A percentile compares a stretch with the other conserved stretches of the same genome.
Conservation (phyloP, 2,797 vertebrate genomes). For the Catostomus latipinnis region DNA sequence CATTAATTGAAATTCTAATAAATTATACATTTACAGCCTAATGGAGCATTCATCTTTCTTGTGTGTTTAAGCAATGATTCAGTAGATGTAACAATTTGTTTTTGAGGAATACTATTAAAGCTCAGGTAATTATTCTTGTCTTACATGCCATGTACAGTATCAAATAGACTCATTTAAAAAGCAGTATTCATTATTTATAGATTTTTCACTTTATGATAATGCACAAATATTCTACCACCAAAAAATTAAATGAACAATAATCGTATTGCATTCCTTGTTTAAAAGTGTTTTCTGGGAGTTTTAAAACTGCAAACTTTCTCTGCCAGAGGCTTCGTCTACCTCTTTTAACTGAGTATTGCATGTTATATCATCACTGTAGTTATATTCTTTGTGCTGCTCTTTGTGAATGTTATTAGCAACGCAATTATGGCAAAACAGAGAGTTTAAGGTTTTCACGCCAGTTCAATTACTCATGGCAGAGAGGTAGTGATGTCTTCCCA, state of each 20-base stretch:
- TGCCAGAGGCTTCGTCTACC: conserved; percentile 45
- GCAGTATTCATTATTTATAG: conserved; percentile 49
- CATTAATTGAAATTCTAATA: conserved; percentile 74
- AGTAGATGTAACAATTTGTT: conserved; percentile 51
- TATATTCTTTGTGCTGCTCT: conserved; percentile 22
- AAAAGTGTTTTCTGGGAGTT: conserved; percentile 29
- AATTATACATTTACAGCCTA: conserved; percentile 71
- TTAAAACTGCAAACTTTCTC: conserved; percentile 48
- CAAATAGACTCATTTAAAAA: conserved; percentile 20
- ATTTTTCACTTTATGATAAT: conserved; percentile 16
- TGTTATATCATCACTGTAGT: conserved; percentile 46
- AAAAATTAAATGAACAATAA: conserved; percentile 44
- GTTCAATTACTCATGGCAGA: conserved; percentile 73
- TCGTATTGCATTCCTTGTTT: conserved; percentile 19
- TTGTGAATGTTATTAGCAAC: conserved; percentile 64
- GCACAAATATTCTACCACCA: conserved; percentile 13
- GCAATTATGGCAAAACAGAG: conserved; percentile 67
- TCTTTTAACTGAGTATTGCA: conserved; percentile 31
- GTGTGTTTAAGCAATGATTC: conserved; percentile 73
- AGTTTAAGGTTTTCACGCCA: conserved; percentile 69
- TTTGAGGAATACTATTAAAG: conserved; percentile 33
- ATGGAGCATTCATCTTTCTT: conserved; percentile 12
- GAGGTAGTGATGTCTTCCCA: conserved; percentile 62
- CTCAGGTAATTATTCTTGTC: conserved; percentile 8
- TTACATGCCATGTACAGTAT: conserved; percentile 7